These are phyloP conservation scores for Zaprionus nigranus DNA, from an alignment of 1,140 invertebrate genomes.

Conservation along the genomic window DNA sequence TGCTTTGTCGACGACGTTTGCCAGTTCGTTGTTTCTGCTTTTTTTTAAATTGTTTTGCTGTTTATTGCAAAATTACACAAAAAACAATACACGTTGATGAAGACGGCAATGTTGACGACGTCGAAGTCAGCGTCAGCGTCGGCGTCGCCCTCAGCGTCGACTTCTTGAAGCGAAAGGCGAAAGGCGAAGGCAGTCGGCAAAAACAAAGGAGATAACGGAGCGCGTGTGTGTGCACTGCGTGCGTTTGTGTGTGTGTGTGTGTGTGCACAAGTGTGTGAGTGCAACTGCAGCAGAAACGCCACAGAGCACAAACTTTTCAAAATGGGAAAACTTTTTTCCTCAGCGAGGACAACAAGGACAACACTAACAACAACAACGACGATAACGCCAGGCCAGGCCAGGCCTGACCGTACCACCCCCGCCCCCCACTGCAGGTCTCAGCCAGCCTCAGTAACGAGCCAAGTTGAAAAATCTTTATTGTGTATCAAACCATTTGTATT, in stretches of 20 bases:
- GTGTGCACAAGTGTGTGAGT: constrained; percentile 37
- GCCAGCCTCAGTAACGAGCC: constrained; percentile 66
- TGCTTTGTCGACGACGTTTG: constrained; percentile 65
- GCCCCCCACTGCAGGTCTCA: neutral
- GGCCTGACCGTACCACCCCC: neutral
- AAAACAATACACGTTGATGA: constrained; percentile 80
- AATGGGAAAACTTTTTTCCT: constrained; percentile 81
- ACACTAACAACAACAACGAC: constrained; percentile 33
- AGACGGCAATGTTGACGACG: constrained; percentile 60
- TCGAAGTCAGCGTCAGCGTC: constrained; percentile 40
- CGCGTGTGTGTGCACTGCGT: constrained; percentile 19
- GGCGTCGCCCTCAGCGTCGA: constrained; percentile 44
- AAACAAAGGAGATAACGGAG: constrained; percentile 71
- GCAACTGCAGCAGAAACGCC: constrained; percentile 68
- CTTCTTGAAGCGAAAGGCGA: constrained; percentile 41
- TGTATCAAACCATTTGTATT: constrained; percentile 83
- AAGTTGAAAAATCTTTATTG: constrained; percentile 83
- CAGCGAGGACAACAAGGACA: constrained; percentile 60
- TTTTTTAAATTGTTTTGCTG: constrained; percentile 80
- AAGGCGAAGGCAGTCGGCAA: constrained; percentile 38
- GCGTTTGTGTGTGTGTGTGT: constrained; percentile 17
- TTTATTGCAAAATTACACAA: constrained; percentile 83
- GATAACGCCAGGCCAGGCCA: neutral
- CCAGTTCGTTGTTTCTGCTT: constrained; percentile 37
- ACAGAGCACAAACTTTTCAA: constrained; percentile 78